Percentiles rank a stretch among this genome's conserved stretches.
Evolutionary conservation across 2,113 vertebrate species (phyloP).

Genomic region (Holacanthus passer): DNA sequence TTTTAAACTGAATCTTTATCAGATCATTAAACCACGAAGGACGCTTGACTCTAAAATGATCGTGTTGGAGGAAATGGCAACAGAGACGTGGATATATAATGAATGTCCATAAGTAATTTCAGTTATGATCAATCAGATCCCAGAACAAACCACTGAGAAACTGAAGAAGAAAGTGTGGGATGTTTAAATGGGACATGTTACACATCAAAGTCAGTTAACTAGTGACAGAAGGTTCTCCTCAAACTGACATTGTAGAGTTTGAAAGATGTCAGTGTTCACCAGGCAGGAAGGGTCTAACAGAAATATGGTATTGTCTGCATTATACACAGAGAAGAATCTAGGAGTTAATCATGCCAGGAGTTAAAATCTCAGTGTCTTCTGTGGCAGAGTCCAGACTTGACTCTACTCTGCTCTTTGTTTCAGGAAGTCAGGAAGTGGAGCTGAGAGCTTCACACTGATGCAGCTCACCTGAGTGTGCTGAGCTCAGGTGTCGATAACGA

Average conservation of each 20-base stretch:
- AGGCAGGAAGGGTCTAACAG: not conserved
- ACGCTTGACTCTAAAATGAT: not conserved
- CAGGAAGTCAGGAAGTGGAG: not conserved
- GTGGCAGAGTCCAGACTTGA: too few species aligned
- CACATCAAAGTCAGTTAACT: not conserved
- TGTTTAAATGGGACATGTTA: not conserved
- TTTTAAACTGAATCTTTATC: not conserved
- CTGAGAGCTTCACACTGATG: not conserved
- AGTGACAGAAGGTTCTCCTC: not conserved
- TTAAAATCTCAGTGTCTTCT: too few species aligned
- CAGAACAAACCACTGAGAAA: not conserved
- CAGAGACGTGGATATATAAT: not conserved
- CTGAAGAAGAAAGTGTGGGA: not conserved
- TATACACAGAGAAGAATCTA: too few species aligned
- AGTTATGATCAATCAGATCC: not conserved
- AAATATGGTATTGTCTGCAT: not conserved
- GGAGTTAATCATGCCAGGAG: too few species aligned
- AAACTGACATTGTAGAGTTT: not conserved
- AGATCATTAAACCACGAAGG: slow-evolving; percentile 12
- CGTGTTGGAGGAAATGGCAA: not conserved
- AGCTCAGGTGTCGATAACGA: not conserved
- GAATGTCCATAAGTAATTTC: not conserved
- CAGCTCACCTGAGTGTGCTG: not conserved
- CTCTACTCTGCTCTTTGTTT: not conserved
- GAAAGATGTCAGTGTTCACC: not conserved